Evolutionary conservation across 2,888 invertebrate species (phyloP).

Genomic region (Ceraclea dissimilis): DNA sequence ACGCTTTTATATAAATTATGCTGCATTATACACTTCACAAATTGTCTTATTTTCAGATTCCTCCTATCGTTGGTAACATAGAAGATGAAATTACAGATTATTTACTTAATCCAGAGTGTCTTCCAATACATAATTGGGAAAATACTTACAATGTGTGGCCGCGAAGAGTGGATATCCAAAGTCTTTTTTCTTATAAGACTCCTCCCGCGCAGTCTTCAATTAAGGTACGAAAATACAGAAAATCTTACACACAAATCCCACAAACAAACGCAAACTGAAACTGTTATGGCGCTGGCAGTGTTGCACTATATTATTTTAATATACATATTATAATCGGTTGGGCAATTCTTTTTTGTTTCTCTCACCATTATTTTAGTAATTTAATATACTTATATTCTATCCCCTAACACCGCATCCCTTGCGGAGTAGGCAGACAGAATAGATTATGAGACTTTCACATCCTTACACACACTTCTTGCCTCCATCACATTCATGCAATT

Average conservation of each 20-base stretch:
- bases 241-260: too few relatives aligned
- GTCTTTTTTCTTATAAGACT: constrained; percentile 44
- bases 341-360: too few relatives aligned
- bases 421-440: too few relatives aligned
- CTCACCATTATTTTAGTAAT: too few relatives aligned
- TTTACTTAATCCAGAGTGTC: constrained; percentile 57
- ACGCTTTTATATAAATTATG: background rate
- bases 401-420: too few relatives aligned
- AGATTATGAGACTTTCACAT: too few relatives aligned
- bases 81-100: constrained; percentile 58
- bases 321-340: background rate
- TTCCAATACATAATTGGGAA: constrained; percentile 66
- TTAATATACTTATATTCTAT: too few relatives aligned
- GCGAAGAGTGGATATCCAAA: constrained; percentile 45
- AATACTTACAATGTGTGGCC: constrained; percentile 61
- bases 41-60: constrained; percentile 34
- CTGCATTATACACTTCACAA: background rate
- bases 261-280: background rate
- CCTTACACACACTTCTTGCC: too few relatives aligned
- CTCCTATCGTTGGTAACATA: constrained; percentile 60
- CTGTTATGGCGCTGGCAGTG: background rate
- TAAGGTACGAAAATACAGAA: constrained; percentile 33
- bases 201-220: constrained; percentile 46
- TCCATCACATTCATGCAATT: too few relatives aligned
- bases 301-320: background rate